Evolutionary conservation across 2,113 vertebrate genomes (phyloP), one percentile per base, ranked within the genome.

Genomic region (Eira barbara): DNA sequence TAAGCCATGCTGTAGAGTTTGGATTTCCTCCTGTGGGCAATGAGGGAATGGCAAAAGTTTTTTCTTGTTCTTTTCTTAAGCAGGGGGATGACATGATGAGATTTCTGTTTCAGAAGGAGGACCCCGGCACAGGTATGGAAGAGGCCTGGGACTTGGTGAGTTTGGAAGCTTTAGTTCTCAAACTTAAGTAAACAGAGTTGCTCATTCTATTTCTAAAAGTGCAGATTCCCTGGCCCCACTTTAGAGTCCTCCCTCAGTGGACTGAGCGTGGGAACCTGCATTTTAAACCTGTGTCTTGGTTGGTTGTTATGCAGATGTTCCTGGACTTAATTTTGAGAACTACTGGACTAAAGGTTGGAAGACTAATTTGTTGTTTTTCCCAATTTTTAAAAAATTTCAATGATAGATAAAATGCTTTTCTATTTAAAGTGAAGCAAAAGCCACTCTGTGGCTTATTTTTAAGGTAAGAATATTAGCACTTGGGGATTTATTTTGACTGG

Each of bases 401-500:
- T 92, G 57, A 85, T 47, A 93, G 73, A 36, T 42, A 65, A 80
- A 79, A 89, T 91, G 67, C 27, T 49, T 76, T 94, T 81, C 79
- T 95, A 29, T 73, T 91, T 94, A 92, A 92, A 90, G 89, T 86
- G 52, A 96, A 71, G 29, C 10, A 57, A 81, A 97, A 92, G 65
- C 49, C 49, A 85, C 18, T 82, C 23, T 95, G 7, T 76, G 47
- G 73, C 4, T 55, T 57, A 52, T 79, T 71, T 49, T 76, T n/a
- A 61, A 76, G 15, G 76, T 55, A 95, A 90, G 67, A 82, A 71
- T 91, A 80, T n/a, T 31, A 61, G 36, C 36, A 78, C 39, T 49
- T 17, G 12, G 12, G 29, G 74, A 71, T 45, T 92, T 89, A 45
- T 76, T 82, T 89, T 86, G 83, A 82, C 17, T 52, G 45, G 61